Evolutionary conservation across 1,140 invertebrate genomes (phyloP).

Genomic region (Anastrepha ludens): DNA sequence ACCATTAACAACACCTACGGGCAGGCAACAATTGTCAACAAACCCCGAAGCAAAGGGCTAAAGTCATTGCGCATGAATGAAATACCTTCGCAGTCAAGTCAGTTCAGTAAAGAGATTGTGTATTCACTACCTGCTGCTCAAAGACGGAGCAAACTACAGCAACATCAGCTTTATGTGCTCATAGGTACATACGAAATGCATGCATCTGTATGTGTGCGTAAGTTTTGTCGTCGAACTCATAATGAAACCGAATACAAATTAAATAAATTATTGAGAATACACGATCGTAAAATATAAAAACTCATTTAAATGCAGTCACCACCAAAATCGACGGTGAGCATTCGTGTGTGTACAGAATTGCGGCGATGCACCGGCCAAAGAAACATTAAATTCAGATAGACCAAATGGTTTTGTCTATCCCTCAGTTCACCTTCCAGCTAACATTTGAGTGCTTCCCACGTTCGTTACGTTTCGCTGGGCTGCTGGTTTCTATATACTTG

Average conservation of each 20-base stretch:
- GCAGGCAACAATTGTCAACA: constrained; percentile 9
- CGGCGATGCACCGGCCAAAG: constrained; percentile 3
- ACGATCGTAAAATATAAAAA: constrained; percentile 45
- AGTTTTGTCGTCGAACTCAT: constrained; percentile 6
- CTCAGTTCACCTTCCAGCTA: constrained; percentile 20
- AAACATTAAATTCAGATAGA: not conserved
- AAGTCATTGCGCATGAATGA: constrained; percentile 31
- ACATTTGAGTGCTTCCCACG: constrained; percentile 65
- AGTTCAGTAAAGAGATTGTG: not conserved
- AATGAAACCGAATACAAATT: constrained; percentile 49
- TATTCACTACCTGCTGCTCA: not conserved
- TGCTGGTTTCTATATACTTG: not conserved
- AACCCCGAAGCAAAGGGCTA: not conserved
- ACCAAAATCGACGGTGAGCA: not conserved
- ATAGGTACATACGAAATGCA: not conserved
- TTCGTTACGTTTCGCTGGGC: constrained; percentile 69
- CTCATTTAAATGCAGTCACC: constrained; percentile 49
- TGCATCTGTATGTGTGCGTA: not conserved
- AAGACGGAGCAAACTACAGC: not conserved
- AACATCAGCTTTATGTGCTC: not conserved
- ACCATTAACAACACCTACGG: not conserved
- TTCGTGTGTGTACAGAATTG: constrained; percentile 15
- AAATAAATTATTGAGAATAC: constrained; percentile 53
- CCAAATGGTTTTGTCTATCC: constrained; percentile 17
- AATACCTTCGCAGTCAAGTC: not conserved